phyloP scores from a whole-genome alignment of 1,140 invertebrate genomes.

The Euura saliciscinereae region DNA sequence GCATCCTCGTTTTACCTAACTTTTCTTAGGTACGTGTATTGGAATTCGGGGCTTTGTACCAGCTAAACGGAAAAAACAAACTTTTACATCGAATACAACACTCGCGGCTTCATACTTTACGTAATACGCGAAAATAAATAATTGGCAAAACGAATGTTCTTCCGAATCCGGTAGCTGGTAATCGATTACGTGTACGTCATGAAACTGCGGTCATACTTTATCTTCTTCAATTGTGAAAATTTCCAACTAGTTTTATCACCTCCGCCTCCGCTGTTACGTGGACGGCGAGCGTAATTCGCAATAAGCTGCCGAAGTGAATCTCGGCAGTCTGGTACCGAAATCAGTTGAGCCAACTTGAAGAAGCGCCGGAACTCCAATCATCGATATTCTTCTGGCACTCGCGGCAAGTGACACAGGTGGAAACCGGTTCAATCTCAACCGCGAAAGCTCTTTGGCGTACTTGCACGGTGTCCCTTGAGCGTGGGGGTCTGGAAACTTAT shows the following conservation, averaged over 20 bases:
- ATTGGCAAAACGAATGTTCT: neutral
- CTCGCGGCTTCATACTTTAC: no score
- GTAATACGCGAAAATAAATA: neutral
- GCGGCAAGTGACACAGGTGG: neutral
- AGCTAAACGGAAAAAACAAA: no score
- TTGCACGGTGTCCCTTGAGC: neutral
- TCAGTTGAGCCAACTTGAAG: neutral
- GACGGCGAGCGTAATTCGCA: no score
- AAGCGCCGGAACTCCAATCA: neutral
- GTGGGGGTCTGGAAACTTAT: neutral
- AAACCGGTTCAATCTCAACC: neutral
- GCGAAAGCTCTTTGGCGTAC: neutral
- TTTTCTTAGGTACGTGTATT: no score
- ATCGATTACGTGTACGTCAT: neutral
- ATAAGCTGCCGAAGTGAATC: no score
- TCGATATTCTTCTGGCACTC: neutral
- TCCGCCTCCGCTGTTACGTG: no score
- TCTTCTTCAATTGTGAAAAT: no score
- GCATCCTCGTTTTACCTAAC: no score
- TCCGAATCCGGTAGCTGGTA: neutral
- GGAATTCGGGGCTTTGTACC: no score
- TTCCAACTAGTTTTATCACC: no score
- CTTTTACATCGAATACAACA: no score
- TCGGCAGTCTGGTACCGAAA: no score
- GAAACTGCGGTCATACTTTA: neutral